phyloP scores from a whole-genome alignment of 2,113 vertebrate genomes.

The Tricholaema leucomelas region DNA sequence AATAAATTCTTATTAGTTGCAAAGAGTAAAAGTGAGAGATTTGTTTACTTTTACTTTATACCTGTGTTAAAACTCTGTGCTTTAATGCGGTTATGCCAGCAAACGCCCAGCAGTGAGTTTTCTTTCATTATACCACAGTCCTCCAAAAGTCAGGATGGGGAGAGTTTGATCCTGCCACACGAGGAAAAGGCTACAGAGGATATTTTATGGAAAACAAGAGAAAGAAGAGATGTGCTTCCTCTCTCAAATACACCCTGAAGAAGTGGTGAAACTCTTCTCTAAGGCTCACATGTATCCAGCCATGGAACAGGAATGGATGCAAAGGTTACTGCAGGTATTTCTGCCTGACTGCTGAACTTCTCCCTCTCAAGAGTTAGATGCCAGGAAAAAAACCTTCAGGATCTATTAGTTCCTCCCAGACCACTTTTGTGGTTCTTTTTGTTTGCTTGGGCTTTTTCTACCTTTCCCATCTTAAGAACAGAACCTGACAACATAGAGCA shows the following conservation, averaged over 20 bases:
- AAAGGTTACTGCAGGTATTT: neutral
- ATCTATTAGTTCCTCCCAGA: neutral
- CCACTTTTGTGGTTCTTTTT: neutral
- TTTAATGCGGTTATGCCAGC: neutral
- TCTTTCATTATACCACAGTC: neutral
- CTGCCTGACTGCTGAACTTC: neutral
- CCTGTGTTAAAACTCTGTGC: neutral
- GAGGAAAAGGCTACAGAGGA: neutral
- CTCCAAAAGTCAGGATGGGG: neutral
- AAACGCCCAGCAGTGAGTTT: neutral
- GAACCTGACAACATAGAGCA: neutral
- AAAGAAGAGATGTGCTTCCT: neutral
- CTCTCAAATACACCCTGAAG: neutral
- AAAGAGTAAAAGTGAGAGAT: neutral
- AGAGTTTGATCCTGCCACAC: neutral
- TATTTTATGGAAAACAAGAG: neutral
- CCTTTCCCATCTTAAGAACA: neutral
- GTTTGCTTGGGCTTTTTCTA: neutral
- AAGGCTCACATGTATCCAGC: fast-evolving
- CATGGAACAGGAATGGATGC: neutral
- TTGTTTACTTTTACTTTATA: neutral
- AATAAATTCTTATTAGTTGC: conserved; percentile 33
- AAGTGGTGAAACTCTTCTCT: neutral
- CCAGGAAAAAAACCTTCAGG: neutral
- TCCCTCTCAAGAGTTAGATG: neutral